Evolutionary conservation across 2,888 invertebrate genomes (phyloP), one percentile per base, ranked within the genome.

Genomic region (Atherix ibis): DNA sequence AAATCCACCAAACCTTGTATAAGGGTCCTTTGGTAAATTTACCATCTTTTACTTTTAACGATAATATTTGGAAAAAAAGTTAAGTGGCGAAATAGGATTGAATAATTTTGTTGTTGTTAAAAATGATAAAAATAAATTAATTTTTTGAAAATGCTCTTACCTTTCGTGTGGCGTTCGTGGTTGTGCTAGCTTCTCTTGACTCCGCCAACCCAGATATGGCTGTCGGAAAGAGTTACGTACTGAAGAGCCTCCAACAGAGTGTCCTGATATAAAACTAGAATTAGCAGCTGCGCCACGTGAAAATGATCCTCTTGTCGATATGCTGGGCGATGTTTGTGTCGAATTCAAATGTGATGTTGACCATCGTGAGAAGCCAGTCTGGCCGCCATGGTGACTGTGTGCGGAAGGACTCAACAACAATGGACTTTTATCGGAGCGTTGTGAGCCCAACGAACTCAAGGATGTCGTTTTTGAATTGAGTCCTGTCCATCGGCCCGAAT

Each of bases 201-300:
- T 76, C 47, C 88, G 68, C 89, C 88, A 89, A 32, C 88, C 88
- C 40, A 89, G 68, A 63, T 89, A 89, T 2, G 88, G 88, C 56
- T 84, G 83, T 25, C 87, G 71, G 46, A 82, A 80, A 55, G 81
- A 84, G 41, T 53, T 58, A 32, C 63, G 48, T 31, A 58, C 47
- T 5, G 24, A n/a, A 4, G 74, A 71, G 5, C 76, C 75, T 48
- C 69, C 67, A 41, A 75, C 68, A 24, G 77, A 76, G 44, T 75
- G 75, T 35, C 69, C 68, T 38, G 76, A 71, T 35, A 68, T 65
- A 43, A 63, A 58, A 47, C 60, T 59, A 32, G 57, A 56, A 40
- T 59, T 61, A 12, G 57, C 51, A 25, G 54, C 53, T 33, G 63
- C 65, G 18, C 68, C 63, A 30, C 76, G 70, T 30, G 76, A 70